Evolutionary conservation across 2,888 invertebrate genomes (phyloP).

Genomic region (Smittia aterrima): DNA sequence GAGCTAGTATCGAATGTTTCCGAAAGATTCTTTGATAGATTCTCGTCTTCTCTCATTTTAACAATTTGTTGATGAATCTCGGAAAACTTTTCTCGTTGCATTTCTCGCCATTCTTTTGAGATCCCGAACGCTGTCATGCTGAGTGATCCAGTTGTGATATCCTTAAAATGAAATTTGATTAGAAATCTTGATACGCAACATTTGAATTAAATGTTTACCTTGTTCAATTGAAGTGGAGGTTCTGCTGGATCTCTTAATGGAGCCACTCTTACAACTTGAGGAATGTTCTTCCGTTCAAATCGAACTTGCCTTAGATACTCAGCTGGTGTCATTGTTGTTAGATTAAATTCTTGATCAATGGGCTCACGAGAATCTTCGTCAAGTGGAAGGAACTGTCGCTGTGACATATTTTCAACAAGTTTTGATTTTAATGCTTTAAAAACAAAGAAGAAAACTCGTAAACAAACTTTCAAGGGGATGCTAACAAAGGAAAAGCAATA

Average conservation of each 20-base stretch:
- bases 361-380: neutral
- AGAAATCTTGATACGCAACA: too few species aligned
- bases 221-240: neutral
- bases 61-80: constrained; percentile 46
- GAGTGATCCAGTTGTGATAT: too few species aligned
- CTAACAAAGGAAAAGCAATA: too few species aligned
- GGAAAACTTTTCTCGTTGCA: constrained; percentile 48
- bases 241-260: neutral
- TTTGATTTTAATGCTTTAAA: neutral
- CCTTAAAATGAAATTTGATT: too few species aligned
- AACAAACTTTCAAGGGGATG: neutral
- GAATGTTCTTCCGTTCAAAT: constrained; percentile 14
- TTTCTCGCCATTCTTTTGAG: constrained; percentile 51
- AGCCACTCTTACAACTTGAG: neutral
- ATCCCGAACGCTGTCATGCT: neutral
- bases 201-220: neutral
- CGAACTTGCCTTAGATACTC: constrained; percentile 14
- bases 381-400: constrained; percentile 15
- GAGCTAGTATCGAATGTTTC: constrained; percentile 45
- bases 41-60: constrained; percentile 43
- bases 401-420: constrained; percentile 9
- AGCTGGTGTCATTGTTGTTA: neutral
- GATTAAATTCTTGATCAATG: neutral
- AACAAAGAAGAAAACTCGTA: neutral
- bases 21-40: neutral